Evolutionary conservation across 1,140 invertebrate species (phyloP), one percentile per base, ranked within the genome.

Genomic region (Drosophila prosaltans): DNA sequence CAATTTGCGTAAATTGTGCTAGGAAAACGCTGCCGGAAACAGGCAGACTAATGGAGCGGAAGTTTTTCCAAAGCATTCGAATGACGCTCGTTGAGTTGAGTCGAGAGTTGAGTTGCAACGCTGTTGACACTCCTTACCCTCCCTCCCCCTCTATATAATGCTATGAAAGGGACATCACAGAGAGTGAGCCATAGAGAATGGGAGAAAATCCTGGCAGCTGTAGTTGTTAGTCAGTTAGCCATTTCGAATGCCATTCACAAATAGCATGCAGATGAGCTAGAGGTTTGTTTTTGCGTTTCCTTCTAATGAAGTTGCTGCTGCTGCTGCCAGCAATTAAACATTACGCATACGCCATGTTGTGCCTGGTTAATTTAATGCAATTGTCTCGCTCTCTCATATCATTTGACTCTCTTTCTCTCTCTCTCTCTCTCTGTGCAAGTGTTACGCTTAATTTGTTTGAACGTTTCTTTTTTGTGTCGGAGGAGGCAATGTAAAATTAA

Each of bases 1-100:
- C 84, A 89, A 89, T 89, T 89, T 89, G 85, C 84, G 84, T 90
- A 89, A 89, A 89, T 89, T 90, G 84, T 89, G 84, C 84, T 89
- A 76, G 85, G 72, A 89, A 89, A 89, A 89, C 80, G 84, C 82
- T 89, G 84, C 84, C 84, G 84, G 84, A 89, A 90, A 89, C 84
- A 81, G 84, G 71, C 84, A 90, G 84, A 89, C 84, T 89, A 89
- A 89, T 89, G 80, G 84, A 89, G 84, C 84, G 84, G 84, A 89
- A 89, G 84, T 89, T 89, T 89, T 89, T 90, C 85, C 84, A 89
- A 88, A 88, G 83, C 83, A 89, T 89, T 88, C 79, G 83, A 76
- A 86, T 81, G 77, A 70, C 81, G 67, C 57, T 77, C 74, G 74
- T 76, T 65, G 66, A 77, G 67, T 57, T 39, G 63, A 58, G 41